Evolutionary conservation across 2,888 invertebrate species (phyloP), one percentile per base, ranked within the genome.

Genomic region (Andrena trimmerana): DNA sequence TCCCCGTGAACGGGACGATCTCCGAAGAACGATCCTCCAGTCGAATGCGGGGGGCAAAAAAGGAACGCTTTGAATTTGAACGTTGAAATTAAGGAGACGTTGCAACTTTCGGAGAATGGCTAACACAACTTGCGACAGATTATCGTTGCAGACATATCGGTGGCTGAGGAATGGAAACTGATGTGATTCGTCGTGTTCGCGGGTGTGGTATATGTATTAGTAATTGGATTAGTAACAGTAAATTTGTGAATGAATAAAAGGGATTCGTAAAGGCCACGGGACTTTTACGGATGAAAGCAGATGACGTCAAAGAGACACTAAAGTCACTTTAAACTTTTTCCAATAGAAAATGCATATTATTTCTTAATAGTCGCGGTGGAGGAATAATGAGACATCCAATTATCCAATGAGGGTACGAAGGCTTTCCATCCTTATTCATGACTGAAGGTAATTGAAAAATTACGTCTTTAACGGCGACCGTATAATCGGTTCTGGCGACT

Each of bases 1-100:
- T 52, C 69, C 70, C 71, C 68, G 54, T 42, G 63, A 77, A 72
- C 72, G 81, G 66, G 71, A 71, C 68, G 52, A 29, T 77, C 52
- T 52, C 67, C 63, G 82, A 81, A 54, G 72, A 71, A 82, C 42
- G 57, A 57, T 57, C 24, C 16, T 36, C 72, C 65, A 57, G 57
- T 71, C 48, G 70, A n/a, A 36, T 27, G 7, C 27, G 20, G 13
- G 8, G 48, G 33, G 31, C 0, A 24, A 60, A 54, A 59, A 65
- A 8, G 57, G 52, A n/a, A 48, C 33, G 67, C 29, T 29, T 4
- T 13, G 62, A 13, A 36, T 27, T 6, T n/a, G 65, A 24, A 31
- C 67, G 50, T 67, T 52, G 77, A 62, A 68, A 69, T 69, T 29
- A 67, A 36, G 29, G 66, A 63, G 68, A 65, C 69, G 54, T 27